Base-by-base conservation (phyloP, 2,113 vertebrate genomes). In the Pongo abelii region DNA sequence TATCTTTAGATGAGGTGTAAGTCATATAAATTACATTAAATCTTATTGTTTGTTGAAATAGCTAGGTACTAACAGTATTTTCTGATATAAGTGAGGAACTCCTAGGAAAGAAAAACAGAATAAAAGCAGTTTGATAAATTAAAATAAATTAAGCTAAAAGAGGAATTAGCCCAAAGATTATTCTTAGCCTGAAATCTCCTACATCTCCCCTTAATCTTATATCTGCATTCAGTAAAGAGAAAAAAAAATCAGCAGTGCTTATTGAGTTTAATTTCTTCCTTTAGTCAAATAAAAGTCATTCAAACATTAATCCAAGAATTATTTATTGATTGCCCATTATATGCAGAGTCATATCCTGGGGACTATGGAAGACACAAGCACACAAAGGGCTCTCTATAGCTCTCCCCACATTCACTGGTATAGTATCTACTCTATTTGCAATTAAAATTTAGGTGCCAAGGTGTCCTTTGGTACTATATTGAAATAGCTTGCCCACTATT, bases 251-350 rank as follows among this genome's bases (percentile, higher is more conserved):
- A 83, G 27, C 40, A 72, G 52, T 38, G 25, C 5, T 50, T 80
- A 55, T 2, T 57, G 22, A 95, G 35, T 22, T 78, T 75, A 67
- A 75, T 75, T 79, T 5, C 27, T 80, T 86, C 35, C 75, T 6
- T 57, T 81, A 74, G n/a, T 67, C 30, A 89, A 97, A 91, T 86
- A 93, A 92, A 93, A 93, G 48, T 77, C 55, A 96, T 52, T 97
- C 20, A n/a, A 95, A 75, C 2, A 35, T 75, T 94, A 57, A 72
- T 74, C 79, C 22, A 55, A 43, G 52, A 81, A 88, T 57, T 84
- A 32, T 57, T 27, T 72, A 78, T 57, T 81, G n/a, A 69, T 16
- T 72, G 40, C 13, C 46, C 70, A 3, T 8, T 86, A 61, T 52
- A 64, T 20, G 12, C 23, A 84, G 3, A 67, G 30, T 18, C 25